Conservation (phyloP, 2,797 vertebrate species). For the Brachymystax lenok region DNA sequence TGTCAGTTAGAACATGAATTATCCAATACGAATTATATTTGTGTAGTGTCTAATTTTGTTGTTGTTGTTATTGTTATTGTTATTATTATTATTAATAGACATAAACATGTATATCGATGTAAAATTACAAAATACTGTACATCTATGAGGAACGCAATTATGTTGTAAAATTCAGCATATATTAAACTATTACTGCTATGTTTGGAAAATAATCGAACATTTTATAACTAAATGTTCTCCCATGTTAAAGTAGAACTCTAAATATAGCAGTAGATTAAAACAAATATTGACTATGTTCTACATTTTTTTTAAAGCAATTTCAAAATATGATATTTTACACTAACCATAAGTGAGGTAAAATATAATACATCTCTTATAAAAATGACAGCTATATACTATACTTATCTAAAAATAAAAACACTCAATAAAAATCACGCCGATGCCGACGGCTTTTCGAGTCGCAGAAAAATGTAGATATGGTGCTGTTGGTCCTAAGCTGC, state of each 20-base stretch:
- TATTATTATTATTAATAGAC: too few species aligned
- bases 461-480: constrained; percentile 37
- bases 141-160: too few species aligned
- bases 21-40: too few species aligned
- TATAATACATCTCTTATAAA: neutral
- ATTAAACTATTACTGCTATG: neutral
- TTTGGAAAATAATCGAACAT: neutral
- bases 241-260: neutral
- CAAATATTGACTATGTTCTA: neutral
- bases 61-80: too few species aligned
- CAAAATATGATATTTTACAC: neutral
- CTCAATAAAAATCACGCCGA: too few species aligned
- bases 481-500: constrained; percentile 54
- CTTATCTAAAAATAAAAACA: too few species aligned
- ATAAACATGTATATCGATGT: too few species aligned
- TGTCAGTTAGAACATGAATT: constrained; percentile 44
- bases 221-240: neutral
- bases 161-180: too few species aligned
- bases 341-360: neutral
- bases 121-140: too few species aligned
- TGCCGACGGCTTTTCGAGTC: constrained; percentile 35
- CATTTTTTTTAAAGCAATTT: neutral
- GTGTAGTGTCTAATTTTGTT: too few species aligned
- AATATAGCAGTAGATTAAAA: neutral
- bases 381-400: neutral